phyloP scores from a whole-genome alignment of 1,140 invertebrate species.

The Calliopsis andreniformis region DNA sequence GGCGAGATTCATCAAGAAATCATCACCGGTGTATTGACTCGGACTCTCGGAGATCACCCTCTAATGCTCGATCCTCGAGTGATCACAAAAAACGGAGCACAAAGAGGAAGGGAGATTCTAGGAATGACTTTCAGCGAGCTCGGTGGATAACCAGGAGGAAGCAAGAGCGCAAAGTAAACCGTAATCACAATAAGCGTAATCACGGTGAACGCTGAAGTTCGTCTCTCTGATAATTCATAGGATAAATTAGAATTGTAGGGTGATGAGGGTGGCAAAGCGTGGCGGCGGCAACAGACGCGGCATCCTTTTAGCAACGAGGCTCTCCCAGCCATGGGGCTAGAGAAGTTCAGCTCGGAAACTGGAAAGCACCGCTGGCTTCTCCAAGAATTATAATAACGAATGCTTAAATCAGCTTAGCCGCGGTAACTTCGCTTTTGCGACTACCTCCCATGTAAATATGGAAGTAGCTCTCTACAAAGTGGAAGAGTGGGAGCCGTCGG shows the following conservation, averaged over 20 bases:
- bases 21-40: conserved; percentile 54
- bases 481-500: conserved; percentile 73
- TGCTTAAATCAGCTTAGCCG: conserved; percentile 81
- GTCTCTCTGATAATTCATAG: conserved; percentile 54
- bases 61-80: too few relatives aligned
- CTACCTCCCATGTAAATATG: conserved; percentile 79
- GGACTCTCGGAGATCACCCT: too few relatives aligned
- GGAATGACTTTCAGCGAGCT: too few relatives aligned
- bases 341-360: conserved; percentile 51
- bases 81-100: too few relatives aligned
- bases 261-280: conserved; percentile 56
- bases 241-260: conserved; percentile 55
- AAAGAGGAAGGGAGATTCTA: too few relatives aligned
- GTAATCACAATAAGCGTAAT: conserved; percentile 39
- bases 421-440: conserved; percentile 79
- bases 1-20: conserved; percentile 72
- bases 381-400: conserved; percentile 81
- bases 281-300: conserved; percentile 13
- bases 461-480: conserved; percentile 75
- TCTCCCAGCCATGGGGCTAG: conserved; percentile 16
- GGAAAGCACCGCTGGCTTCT: conserved; percentile 59
- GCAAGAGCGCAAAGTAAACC: too few relatives aligned
- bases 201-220: conserved; percentile 38
- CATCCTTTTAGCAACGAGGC: conserved; percentile 52
- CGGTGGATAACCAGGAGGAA: too few relatives aligned